Evolutionary conservation across 2,888 invertebrate genomes (phyloP), one percentile per base, ranked within the genome.

Genomic region (Cephus pygmeus): DNA sequence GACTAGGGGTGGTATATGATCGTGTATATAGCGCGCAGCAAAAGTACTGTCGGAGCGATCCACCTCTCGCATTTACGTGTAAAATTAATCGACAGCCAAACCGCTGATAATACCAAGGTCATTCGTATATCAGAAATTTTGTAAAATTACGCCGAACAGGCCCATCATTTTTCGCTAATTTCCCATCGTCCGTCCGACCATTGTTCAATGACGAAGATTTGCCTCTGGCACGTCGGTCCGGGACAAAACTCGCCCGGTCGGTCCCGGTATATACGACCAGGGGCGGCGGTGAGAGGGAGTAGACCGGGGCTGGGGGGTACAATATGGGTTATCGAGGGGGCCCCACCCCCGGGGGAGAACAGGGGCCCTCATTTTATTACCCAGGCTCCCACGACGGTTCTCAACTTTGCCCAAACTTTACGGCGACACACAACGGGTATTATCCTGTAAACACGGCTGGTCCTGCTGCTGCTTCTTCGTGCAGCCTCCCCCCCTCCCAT

Each of bases 1-100:
- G 90, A 90, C 90, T 89, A 91, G 91, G 91, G 91, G 91, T 91
- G 91, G 91, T 91, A 91, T 91, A 91, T 91, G 91, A 91, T 91
- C 91, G 89, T 90, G 90, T 91, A 91, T 91, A 91, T 91, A 91
- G 88, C 84, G 81, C 83, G 84, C 88, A 77, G 91, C 78, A 85
- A 87, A 91, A 91, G 90, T 91, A 91, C 91, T 91, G 91, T 90
- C 91, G 85, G 84, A 85, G 88, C 88, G 90, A 88, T 91, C 89
- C 88, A 88, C 90, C 91, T 91, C 90, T 86, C 85, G 85, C 80
- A 88, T 90, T 90, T 89, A 83, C 80, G 79, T 75, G 80, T 82
- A 90, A 91, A 90, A 90, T 88, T 84, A 75, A 74, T 83, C 69
- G 40, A 12, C 31, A 15, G 71, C 33, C 31, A 31, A 31, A 71